Evolutionary conservation across 2,888 invertebrate genomes (phyloP).

Genomic region (Lacanobia wlatinum): DNA sequence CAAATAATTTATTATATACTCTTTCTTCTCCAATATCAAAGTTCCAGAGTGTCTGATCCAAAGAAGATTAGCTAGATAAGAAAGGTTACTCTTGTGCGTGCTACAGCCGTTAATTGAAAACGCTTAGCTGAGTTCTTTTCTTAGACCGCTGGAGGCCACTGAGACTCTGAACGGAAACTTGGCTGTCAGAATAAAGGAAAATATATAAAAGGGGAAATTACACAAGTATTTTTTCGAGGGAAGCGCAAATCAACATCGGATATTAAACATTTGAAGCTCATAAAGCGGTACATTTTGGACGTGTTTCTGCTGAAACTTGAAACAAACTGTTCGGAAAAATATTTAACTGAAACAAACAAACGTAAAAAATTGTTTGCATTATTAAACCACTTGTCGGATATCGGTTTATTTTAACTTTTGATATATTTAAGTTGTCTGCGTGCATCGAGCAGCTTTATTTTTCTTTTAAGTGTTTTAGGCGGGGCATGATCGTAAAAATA

Average conservation of each 20-base stretch:
- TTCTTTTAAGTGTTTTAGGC: not conserved
- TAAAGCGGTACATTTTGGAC: slow-evolving; percentile 10
- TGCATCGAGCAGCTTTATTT: slow-evolving; percentile 3
- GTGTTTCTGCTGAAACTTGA: slow-evolving; percentile 2
- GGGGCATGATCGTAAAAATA: slow-evolving; percentile 29
- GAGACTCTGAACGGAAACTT: slow-evolving; percentile 21
- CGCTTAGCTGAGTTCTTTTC: slow-evolving; percentile 37
- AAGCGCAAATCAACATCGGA: slow-evolving; percentile 52
- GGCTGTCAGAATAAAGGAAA: slow-evolving; percentile 22
- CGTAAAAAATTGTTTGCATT: slow-evolving; percentile 1
- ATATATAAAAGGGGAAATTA: slow-evolving; percentile 46
- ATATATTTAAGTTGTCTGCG: slow-evolving; percentile 21
- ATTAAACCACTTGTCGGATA: not conserved
- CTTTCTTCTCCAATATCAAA: slow-evolving; percentile 38
- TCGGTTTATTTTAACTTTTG: slow-evolving; percentile 31
- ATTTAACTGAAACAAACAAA: slow-evolving; percentile 6
- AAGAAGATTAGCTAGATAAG: slow-evolving; percentile 26
- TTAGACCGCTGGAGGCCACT: slow-evolving; percentile 22
- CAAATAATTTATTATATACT: slow-evolving; percentile 23
- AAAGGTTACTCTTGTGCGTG: slow-evolving; percentile 41
- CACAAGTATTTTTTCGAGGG: slow-evolving; percentile 24
- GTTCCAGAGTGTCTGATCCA: slow-evolving; percentile 37
- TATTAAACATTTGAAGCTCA: slow-evolving; percentile 49
- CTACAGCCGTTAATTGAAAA: slow-evolving; percentile 55
- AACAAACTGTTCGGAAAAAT: slow-evolving; percentile 9